Conservation (phyloP, 1,140 invertebrate genomes). For the Bombyx mandarina region DNA sequence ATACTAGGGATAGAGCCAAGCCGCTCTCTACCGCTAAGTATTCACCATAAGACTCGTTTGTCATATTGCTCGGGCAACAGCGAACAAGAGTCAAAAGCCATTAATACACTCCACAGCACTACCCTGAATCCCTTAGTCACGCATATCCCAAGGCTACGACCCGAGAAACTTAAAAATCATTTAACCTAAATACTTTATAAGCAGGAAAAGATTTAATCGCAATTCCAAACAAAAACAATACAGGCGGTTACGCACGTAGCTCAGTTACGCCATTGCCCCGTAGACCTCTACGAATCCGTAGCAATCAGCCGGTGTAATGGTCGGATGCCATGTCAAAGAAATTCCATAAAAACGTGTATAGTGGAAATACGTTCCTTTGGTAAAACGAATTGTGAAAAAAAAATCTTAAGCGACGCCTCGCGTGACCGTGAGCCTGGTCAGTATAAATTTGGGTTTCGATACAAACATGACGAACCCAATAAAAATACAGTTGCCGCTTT, state of each 20-base stretch:
- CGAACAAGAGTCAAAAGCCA: too few relatives aligned
- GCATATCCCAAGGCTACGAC: too few relatives aligned
- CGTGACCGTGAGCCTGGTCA: constrained; percentile 51
- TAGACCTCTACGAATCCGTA: constrained; percentile 25
- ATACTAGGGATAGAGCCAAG: too few relatives aligned
- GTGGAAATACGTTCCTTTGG: constrained; percentile 41
- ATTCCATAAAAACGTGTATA: constrained; percentile 47
- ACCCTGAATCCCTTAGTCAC: too few relatives aligned
- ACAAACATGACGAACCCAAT: background rate
- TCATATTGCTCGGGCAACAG: too few relatives aligned
- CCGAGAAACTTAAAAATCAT: background rate
- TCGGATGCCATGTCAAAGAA: constrained; percentile 60
- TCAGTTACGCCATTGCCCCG: constrained; percentile 16
- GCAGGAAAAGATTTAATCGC: background rate
- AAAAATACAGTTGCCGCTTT: too few relatives aligned
- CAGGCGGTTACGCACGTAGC: constrained; percentile 20
- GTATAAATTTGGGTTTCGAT: constrained; percentile 32
- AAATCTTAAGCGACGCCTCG: constrained; percentile 58
- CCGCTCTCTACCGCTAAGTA: too few relatives aligned
- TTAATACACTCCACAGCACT: too few relatives aligned
- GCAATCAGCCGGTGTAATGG: constrained; percentile 58
- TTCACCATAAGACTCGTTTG: too few relatives aligned
- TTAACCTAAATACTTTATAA: constrained; percentile 3
- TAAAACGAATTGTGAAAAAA: constrained; percentile 35
- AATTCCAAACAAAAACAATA: constrained; percentile 4